Evolutionary conservation across 2,888 invertebrate species (phyloP), one percentile per base, ranked within the genome.

Genomic region (Drosophila putrida): DNA sequence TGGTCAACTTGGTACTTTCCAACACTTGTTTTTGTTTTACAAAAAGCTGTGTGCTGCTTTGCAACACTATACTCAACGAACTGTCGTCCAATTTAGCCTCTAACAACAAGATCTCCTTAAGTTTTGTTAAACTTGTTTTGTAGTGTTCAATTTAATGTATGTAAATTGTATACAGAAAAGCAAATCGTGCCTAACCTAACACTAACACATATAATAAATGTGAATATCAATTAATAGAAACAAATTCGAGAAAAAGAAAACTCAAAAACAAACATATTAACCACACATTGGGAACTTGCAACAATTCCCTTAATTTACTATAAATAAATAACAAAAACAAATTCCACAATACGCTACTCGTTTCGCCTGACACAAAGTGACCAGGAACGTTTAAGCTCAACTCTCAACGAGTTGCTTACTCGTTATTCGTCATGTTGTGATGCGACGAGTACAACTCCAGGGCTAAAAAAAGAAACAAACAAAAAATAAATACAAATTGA

Each of bases 61-160:
- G 20, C 49, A 49, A 49, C 49, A 35, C 49, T n/a, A 6, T 11
- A 10, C 15, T 11, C 8, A 31, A 31, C 6, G 10, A 43, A 25
- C 43, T 43, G 25, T 57, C 35, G 20, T 20, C 20, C 38, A 13
- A 15, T 35, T 49, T 20, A 39, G 27, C 36, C 38, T 35, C 58
- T 39, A n/a, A 50, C 27, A 57, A 33, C 70, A 36, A 59, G 82
- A 90, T 91, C 91, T 91, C 92, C 92, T 91, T 91, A 90, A 90
- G 92, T 92, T 92, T 91, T 92, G 92, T 91, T 90, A 80, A 81
- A 90, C 90, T 91, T 91, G 78, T 91, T 92, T 92, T 92, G 92
- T 92, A 91, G 92, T 92, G 92, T 91, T 91, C 91, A 92, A 91
- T 91, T 91, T 91, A 91, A 91, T 91, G 91, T 91, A 90, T 91